phyloP scores from a whole-genome alignment of 2,113 vertebrate genomes.

The Engystomops pustulosus region DNA sequence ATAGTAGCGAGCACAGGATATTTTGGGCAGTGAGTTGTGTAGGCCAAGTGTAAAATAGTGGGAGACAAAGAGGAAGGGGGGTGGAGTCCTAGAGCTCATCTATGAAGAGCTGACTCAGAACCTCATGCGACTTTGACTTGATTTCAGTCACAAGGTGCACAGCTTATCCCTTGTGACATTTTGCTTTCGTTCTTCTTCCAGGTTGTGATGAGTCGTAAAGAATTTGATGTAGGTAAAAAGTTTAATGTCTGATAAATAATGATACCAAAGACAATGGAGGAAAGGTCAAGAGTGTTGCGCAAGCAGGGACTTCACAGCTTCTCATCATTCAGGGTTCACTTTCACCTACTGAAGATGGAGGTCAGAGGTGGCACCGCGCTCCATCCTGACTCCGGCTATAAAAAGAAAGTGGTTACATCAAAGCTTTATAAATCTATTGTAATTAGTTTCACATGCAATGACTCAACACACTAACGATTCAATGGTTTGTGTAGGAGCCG shows the following conservation, averaged over 20 bases:
- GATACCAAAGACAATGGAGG: neutral
- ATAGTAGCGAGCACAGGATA: neutral
- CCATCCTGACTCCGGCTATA: neutral
- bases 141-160: neutral
- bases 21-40: constrained; percentile 9
- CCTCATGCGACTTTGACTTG: neutral
- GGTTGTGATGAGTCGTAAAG: neutral
- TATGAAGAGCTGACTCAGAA: neutral
- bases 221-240: neutral
- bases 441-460: neutral
- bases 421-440: no score
- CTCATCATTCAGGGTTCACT: neutral
- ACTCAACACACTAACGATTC: no score
- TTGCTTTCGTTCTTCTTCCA: neutral
- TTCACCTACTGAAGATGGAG: neutral
- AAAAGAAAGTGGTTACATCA: neutral
- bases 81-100: neutral
- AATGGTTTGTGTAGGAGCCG: neutral
- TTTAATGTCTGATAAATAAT: neutral
- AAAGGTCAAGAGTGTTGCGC: neutral
- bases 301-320: constrained; percentile 10
- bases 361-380: neutral
- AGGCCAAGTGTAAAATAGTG: neutral
- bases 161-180: constrained; percentile 14
- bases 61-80: neutral